Percentiles rank a stretch among this genome's conserved stretches.
phyloP scores from a whole-genome alignment of 2,113 vertebrate species.

The Sinocyclocheilus maitianheensis region DNA sequence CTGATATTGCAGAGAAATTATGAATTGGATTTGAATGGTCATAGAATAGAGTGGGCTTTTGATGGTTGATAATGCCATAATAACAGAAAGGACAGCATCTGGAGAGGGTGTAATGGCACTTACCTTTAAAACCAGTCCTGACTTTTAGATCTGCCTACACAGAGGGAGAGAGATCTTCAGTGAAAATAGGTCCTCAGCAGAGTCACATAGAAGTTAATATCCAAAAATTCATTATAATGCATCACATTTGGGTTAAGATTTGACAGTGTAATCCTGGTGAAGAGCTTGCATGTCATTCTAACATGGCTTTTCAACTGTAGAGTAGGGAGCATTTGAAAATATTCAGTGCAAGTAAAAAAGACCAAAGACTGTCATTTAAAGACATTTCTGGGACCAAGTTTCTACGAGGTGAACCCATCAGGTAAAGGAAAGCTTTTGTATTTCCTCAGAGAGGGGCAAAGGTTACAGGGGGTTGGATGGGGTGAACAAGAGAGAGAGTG shows the following conservation, averaged over 20 bases:
- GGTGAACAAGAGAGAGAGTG: slow-evolving; percentile 25
- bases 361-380: slow-evolving; percentile 55
- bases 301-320: neutral
- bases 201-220: neutral
- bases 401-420: slow-evolving; percentile 48
- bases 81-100: slow-evolving; percentile 67
- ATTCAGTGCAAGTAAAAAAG: slow-evolving; percentile 8
- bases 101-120: slow-evolving; percentile 58
- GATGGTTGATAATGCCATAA: slow-evolving; percentile 52
- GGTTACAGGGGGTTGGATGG: neutral
- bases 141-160: slow-evolving; percentile 4
- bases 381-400: slow-evolving; percentile 49
- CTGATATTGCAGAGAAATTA: slow-evolving; percentile 52
- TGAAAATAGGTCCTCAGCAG: slow-evolving; percentile 11
- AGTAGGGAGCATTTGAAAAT: neutral
- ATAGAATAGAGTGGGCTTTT: slow-evolving; percentile 56
- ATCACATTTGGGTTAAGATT: neutral
- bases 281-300: neutral
- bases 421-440: slow-evolving; percentile 50
- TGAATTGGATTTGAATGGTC: slow-evolving; percentile 64
- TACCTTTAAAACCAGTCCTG: slow-evolving; percentile 40
- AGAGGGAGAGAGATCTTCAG: slow-evolving; percentile 16
- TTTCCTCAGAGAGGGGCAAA: slow-evolving; percentile 38
- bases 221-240: neutral
- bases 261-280: neutral